Base-by-base conservation (phyloP, 2,797 vertebrate species). In the Molossus molossus region DNA sequence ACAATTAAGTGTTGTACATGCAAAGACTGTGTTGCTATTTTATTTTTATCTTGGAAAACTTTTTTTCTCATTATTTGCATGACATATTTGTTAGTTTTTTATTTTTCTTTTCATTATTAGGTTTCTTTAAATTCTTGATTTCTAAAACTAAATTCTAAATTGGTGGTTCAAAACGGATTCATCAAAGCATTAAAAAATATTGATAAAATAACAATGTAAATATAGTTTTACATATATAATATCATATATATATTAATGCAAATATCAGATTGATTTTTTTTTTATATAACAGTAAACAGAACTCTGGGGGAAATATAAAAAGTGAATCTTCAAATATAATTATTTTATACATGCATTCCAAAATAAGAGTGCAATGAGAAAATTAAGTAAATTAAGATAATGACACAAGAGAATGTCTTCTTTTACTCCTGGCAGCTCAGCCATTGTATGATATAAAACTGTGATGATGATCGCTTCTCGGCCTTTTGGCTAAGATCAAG, bases 221-320 rank as follows among this genome's bases (percentile, higher is more conserved):
- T 79, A 57, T 13, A 64, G 37, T 45, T 45, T 67, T 9, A 60
- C 7, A 45, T 45, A 45, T 45, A 45, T 45, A 45, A 45, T 45
- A 45, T 45, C 6, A 3, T 45, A 45, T 45, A 45, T 45, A 45
- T 45, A 45, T 45, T 45, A 45, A 45, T 45, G 40, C 6, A 45
- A 45, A 45, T 45, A 45, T 23, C n/a, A 25, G 13, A 21, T 72
- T 67, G 53, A 84, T 73, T 12, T 67, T 33, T 67, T 33, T 57
- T 60, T 76, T 83, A 62, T 48, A 48, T 72, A 62, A 77, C 64
- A 86, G 40, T 62, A 84, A 96, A n/a, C 13, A 79, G 37, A 87
- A 64, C 18, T 70, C 29, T 8, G 25, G 25, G 6, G 14, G 17
- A 84, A 69, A 88, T 84, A 40, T n/a, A 83, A 64, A 83, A 65